Percentiles rank a stretch among this genome's conserved stretches.
Evolutionary conservation across 2,113 vertebrate genomes (phyloP).

Genomic region (Varanus komodoensis): DNA sequence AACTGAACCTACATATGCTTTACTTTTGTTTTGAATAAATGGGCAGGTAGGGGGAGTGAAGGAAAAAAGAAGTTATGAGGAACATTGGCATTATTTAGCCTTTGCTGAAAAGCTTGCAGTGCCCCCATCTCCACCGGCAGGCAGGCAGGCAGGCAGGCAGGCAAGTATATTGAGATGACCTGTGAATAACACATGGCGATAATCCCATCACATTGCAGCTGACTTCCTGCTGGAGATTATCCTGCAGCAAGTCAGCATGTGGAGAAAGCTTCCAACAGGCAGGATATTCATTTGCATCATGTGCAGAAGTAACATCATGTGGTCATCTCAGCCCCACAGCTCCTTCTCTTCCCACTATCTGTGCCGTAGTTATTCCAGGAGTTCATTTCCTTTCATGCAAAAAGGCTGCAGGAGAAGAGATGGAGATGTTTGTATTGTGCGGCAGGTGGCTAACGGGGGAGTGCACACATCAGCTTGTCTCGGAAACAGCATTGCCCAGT

Average conservation of each 20-base stretch:
- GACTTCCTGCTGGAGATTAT: not conserved
- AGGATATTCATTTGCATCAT: not conserved
- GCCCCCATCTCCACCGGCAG: not conserved
- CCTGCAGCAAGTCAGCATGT: too few relatives aligned
- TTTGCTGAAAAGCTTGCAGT: not conserved
- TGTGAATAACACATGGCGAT: not conserved
- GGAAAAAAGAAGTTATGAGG: not conserved
- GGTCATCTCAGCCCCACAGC: not conserved
- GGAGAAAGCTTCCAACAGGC: not conserved
- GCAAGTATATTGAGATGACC: not conserved
- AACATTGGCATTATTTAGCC: not conserved
- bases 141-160: not conserved
- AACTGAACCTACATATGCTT: not conserved
- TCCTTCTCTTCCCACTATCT: not conserved
- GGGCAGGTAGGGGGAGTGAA: too few relatives aligned
- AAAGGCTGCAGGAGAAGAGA: not conserved
- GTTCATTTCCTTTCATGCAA: not conserved
- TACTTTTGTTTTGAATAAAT: not conserved
- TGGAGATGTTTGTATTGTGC: not conserved
- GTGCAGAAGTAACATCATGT: not conserved
- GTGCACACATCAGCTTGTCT: not conserved
- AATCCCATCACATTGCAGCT: slow-evolving; percentile 1
- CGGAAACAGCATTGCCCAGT: not conserved
- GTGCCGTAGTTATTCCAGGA: not conserved
- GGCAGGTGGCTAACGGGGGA: not conserved